Evolutionary conservation across 2,113 vertebrate species (phyloP), one percentile per base, ranked within the genome.

Genomic region (Micromys minutus): DNA sequence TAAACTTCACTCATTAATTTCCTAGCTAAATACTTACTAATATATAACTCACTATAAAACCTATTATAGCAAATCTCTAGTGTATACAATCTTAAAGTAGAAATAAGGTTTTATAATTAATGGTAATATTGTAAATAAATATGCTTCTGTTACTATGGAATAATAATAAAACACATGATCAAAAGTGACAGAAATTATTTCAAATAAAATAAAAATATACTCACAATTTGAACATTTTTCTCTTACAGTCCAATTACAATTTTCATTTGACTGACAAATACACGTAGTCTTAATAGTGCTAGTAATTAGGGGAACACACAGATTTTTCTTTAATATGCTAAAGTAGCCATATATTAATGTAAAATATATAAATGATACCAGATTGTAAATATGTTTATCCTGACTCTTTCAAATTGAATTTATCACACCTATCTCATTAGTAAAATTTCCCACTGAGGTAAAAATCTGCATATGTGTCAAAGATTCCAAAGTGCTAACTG

Each of bases 341-440:
- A 81, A 39, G 10, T 59, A 59, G 11, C 3, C 11, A 16, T n/a
- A 39, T 12, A 39, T n/a, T 81, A 79, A 52, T 21, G 10, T 39
- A 10, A 24, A 34, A 34, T 4, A 52, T 79, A 79, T 77, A 39
- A 42, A 61, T 26, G 29, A 12, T 84, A n/a, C 42, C 57, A 47
- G 24, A 42, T 47, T 19, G 26, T 36, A 63, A 63, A 12, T 55
- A 65, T 45, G 39, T 83, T 57, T 59, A 0, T 59, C 83, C 7
- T 87, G 95, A 87, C 2, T 91, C 19, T 50, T 92, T 85, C 45
- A 95, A 93, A 75, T 34, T 71, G 57, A 94, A 90, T 15, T 72
- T 81, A 97, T 7, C 57, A 81, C 0, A 72, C 11, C 8, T n/a
- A 84, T 15, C 13, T 84, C 29, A 15, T 45, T 39, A 84, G 63